Evolutionary conservation across 2,113 vertebrate species (phyloP), one percentile per base, ranked within the genome.

Genomic region (Speoplatyrhinus poulsoni): DNA sequence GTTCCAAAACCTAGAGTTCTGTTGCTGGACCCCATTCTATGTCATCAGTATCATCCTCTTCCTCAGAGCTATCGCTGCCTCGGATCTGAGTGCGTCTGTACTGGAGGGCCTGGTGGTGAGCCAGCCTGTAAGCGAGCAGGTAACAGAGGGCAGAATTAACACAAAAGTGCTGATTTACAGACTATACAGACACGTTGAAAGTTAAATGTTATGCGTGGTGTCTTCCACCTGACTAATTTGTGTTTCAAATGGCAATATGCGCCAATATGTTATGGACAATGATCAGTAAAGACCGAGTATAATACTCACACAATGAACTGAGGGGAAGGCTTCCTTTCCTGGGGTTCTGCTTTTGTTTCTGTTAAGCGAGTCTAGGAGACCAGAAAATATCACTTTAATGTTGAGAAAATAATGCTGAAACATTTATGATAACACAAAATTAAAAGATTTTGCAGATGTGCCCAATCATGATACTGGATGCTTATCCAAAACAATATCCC

Each of bases 21-120:
- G 98, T 98, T 8, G 96, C 98, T 0, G 96, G 96, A 4, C 96
- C 98, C 96, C 97, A 98, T 72, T 95, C 94, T 0, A 94, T 91
- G 76, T 93, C 92, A 0, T 93, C 91, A 0, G 13, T 6, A 9
- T 90, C 89, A 0, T 93, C 91, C 0, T 86, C 85, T 0, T 91
- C 81, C 0, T 95, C 95, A 0, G 96, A 98, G 62, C 95, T 96
- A 17, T 90, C 86, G 54, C 90, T 93, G 6, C 94, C 93, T 71
- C 88, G 89, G 80, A 96, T 95, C 48, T 87, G 91, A 0, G 92
- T 94, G 70, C 97, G 95, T 81, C 96, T 94, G 69, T 71, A 94
- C 76, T 89, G 92, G 60, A 98, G 86, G 0, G 95, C 95, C 1
- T 95, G 88, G 0, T 91, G 95, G 69, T 95, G 94, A 0, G 95